Conservation (phyloP, 2,113 vertebrate genomes). For the Todiramphus saurophagus region DNA sequence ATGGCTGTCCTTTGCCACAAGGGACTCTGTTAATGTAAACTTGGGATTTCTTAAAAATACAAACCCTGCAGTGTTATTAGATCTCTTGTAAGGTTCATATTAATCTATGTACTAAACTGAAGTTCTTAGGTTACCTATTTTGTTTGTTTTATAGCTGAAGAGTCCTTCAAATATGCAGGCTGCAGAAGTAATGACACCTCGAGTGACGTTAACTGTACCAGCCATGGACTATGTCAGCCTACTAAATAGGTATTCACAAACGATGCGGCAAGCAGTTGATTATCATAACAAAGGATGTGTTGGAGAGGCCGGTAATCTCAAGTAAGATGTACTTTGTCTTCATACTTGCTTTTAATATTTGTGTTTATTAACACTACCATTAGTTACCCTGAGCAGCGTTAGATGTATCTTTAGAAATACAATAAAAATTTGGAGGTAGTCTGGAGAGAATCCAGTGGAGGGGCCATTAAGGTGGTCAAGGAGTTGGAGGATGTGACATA, state of each 20-base stretch:
- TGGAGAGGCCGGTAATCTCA: neutral
- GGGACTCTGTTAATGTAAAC: neutral
- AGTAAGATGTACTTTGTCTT: slow-evolving; percentile 46
- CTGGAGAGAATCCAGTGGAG: neutral
- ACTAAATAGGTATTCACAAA: neutral
- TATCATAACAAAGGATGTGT: rapidly evolving
- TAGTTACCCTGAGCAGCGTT: neutral
- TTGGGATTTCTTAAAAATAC: neutral
- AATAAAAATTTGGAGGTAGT: neutral
- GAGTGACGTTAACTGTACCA: neutral
- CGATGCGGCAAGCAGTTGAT: rapidly evolving
- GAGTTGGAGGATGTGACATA: neutral
- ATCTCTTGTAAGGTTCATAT: neutral
- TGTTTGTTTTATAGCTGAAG: neutral
- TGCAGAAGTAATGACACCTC: neutral
- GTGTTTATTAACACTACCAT: neutral
- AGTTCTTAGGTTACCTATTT: neutral
- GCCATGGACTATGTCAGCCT: slow-evolving; percentile 22
- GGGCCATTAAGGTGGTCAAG: neutral
- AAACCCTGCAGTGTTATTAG: neutral
- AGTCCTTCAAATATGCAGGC: neutral
- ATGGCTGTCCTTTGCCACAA: neutral
- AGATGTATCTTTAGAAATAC: neutral
- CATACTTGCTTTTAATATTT: neutral
- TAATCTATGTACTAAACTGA: neutral